Conservation (phyloP, 37 sponge, comb jelly and placozoan species). For the Dysidea cf. avara region DNA sequence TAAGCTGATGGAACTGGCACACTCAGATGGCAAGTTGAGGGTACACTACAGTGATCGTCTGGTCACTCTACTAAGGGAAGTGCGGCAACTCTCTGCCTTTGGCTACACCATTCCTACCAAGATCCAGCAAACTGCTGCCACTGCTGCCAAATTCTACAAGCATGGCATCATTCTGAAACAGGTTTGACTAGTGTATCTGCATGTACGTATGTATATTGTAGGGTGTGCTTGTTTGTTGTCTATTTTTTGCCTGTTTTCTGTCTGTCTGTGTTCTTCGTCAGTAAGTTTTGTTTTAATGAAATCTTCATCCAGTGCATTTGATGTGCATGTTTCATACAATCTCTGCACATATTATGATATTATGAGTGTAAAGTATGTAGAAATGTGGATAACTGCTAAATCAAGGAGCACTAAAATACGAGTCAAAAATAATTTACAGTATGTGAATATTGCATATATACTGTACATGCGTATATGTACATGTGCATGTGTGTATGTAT, state of each 20-base stretch:
- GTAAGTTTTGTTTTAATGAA: too few species aligned
- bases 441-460: too few species aligned
- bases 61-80: conserved; percentile 93
- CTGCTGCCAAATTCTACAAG: conserved; percentile 87
- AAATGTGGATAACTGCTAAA: too few species aligned
- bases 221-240: neutral
- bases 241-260: neutral
- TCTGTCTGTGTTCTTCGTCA: too few species aligned
- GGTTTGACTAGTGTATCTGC: conserved; percentile 36
- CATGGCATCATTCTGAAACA: conserved; percentile 96
- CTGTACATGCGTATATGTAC: too few species aligned
- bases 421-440: too few species aligned
- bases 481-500: too few species aligned
- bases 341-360: too few species aligned
- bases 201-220: neutral
- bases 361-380: too few species aligned
- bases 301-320: too few species aligned
- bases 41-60: conserved; percentile 95
- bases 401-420: too few species aligned
- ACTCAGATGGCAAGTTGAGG: conserved; percentile 84
- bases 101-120: conserved; percentile 88
- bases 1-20: conserved; percentile 83
- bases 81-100: conserved; percentile 89
- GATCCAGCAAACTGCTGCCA: conserved; percentile 83
- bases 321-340: too few species aligned